Percentiles rank a stretch among this genome's conserved stretches.
These are phyloP conservation scores for Mamestra brassicae DNA, from an alignment of 2,888 invertebrate genomes.

Conservation along the genomic window DNA sequence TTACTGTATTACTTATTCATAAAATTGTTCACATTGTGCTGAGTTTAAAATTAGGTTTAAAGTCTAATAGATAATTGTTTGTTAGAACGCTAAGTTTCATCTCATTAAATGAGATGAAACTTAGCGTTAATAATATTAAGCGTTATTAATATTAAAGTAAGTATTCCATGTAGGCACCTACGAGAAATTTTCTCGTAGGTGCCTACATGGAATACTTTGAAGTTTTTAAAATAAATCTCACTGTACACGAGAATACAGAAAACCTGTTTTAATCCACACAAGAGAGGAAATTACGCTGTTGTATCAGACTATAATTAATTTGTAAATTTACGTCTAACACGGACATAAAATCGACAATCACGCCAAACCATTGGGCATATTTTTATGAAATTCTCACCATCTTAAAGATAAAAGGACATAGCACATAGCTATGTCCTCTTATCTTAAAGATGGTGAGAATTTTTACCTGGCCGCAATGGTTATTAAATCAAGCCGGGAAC, in stretches of 20 bases:
- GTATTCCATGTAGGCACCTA: too few species aligned
- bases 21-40: neutral
- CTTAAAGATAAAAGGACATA: too few species aligned
- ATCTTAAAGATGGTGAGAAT: too few species aligned
- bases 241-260: neutral
- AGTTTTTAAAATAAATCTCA: conserved; percentile 1
- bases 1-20: neutral
- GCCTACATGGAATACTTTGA: neutral
- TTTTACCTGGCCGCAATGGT: too few species aligned
- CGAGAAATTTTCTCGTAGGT: too few species aligned
- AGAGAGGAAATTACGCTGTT: too few species aligned
- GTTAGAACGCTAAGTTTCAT: neutral
- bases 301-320: neutral
- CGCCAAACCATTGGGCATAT: neutral
- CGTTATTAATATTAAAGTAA: too few species aligned
- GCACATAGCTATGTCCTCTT: too few species aligned
- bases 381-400: neutral
- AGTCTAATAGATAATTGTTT: neutral
- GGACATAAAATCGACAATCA: neutral
- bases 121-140: too few species aligned
- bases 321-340: neutral
- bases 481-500: too few species aligned
- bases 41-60: neutral
- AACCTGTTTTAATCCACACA: neutral
- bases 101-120: neutral